These are phyloP conservation scores for Erpobdella octoculata DNA, from an alignment of 2,888 invertebrate genomes.

Conservation along the genomic window DNA sequence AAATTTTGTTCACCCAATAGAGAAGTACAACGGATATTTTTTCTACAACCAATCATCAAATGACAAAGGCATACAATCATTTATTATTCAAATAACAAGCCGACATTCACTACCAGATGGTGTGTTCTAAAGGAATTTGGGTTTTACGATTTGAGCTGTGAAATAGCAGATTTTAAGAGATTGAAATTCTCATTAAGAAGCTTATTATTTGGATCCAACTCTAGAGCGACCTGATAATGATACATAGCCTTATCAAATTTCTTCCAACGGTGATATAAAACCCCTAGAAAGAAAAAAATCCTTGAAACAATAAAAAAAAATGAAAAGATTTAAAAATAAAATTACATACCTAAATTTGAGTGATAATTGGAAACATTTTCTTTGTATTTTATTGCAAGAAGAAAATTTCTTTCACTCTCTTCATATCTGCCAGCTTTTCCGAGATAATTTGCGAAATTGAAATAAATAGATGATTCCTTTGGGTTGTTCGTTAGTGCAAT, in stretches of 20 bases:
- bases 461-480: constrained; percentile 69
- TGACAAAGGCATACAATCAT: too few relatives aligned
- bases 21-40: too few relatives aligned
- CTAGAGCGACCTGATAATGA: constrained; percentile 69
- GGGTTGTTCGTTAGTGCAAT: constrained; percentile 67
- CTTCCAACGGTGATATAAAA: constrained; percentile 85
- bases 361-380: constrained; percentile 69
- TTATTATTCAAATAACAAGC: too few relatives aligned
- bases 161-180: constrained; percentile 38
- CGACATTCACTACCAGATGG: too few relatives aligned
- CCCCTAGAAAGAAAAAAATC: constrained; percentile 58
- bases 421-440: constrained; percentile 72
- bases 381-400: constrained; percentile 63
- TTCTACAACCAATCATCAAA: too few relatives aligned
- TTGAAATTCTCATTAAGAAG: constrained; percentile 40
- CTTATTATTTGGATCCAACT: constrained; percentile 59
- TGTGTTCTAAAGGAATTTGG: too few relatives aligned
- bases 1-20: too few relatives aligned
- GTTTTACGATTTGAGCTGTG: too few relatives aligned
- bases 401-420: constrained; percentile 74
- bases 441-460: constrained; percentile 77
- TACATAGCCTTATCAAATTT: constrained; percentile 66
- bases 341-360: constrained; percentile 73
- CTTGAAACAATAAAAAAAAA: not conserved
- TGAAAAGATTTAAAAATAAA: not conserved